Percentiles rank a stretch among this genome's conserved stretches.
Conservation (phyloP, 2,797 vertebrate genomes). For the Ataeniobius toweri region DNA sequence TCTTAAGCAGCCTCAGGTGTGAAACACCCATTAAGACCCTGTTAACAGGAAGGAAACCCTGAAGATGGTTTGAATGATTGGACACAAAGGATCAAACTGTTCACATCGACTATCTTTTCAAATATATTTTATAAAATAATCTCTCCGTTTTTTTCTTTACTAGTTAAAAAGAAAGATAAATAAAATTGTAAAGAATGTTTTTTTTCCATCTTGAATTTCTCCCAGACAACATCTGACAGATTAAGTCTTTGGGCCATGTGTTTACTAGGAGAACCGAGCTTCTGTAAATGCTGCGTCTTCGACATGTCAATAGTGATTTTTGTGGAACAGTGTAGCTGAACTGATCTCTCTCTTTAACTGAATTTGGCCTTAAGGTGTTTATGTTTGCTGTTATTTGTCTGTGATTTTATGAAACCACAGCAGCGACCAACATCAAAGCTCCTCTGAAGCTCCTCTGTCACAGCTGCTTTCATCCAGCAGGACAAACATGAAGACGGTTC, state of each 20-base stretch:
- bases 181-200: no score
- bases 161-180: no score
- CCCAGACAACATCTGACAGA: background rate
- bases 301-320: no score
- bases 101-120: background rate
- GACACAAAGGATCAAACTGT: background rate
- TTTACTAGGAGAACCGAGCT: no score
- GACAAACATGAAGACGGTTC: constrained; percentile 25
- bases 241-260: background rate
- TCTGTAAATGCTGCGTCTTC: no score
- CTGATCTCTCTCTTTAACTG: background rate
- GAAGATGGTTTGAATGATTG: no score
- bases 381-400: constrained; percentile 9
- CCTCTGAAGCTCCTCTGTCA: constrained; percentile 47
- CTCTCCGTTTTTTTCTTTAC: background rate
- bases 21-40: no score
- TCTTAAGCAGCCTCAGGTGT: no score
- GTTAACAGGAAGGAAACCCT: no score
- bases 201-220: no score
- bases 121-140: background rate
- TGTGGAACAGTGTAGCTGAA: background rate
- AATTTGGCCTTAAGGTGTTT: background rate
- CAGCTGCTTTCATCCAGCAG: constrained; percentile 37
- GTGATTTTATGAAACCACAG: constrained; percentile 26
- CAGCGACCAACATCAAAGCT: constrained; percentile 49